phyloP scores from a whole-genome alignment of 2,113 vertebrate genomes.

The Raja brachyura region DNA sequence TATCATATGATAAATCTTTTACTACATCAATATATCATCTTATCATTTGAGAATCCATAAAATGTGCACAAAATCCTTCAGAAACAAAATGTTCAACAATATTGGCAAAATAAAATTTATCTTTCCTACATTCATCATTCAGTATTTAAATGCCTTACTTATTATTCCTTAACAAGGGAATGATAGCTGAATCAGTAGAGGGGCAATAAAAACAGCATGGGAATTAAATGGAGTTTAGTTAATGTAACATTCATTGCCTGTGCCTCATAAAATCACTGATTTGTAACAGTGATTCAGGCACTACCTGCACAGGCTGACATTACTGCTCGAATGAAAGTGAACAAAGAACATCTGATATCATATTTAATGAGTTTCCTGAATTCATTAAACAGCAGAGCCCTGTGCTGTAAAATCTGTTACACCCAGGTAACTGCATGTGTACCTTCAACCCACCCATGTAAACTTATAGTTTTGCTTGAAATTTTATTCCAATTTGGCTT shows the following conservation, averaged over 20 bases:
- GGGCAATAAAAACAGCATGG: slow-evolving; percentile 17
- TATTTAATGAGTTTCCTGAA: neutral
- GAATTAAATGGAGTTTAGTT: slow-evolving; percentile 3
- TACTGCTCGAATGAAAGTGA: neutral
- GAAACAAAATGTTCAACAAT: neutral
- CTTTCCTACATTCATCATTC: neutral
- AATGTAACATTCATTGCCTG: slow-evolving; percentile 24
- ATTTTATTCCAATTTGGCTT: neutral
- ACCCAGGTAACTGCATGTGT: neutral
- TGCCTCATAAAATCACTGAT: slow-evolving; percentile 19
- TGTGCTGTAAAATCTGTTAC: neutral
- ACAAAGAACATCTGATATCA: slow-evolving; percentile 9
- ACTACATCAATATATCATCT: neutral
- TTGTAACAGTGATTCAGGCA: neutral
- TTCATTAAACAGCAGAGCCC: neutral
- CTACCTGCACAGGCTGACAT: neutral
- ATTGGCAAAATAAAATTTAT: too few species aligned
- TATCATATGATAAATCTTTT: neutral
- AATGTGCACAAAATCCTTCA: neutral
- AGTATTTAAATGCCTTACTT: slow-evolving; percentile 16
- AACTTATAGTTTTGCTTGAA: neutral
- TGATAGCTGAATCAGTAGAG: slow-evolving; percentile 18
- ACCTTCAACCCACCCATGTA: too few species aligned
- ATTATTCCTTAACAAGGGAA: slow-evolving; percentile 34
- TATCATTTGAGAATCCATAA: neutral